Percentiles rank a stretch among this genome's conserved stretches.
phyloP scores from a whole-genome alignment of 2,888 invertebrate species.

The Andrena fulva region DNA sequence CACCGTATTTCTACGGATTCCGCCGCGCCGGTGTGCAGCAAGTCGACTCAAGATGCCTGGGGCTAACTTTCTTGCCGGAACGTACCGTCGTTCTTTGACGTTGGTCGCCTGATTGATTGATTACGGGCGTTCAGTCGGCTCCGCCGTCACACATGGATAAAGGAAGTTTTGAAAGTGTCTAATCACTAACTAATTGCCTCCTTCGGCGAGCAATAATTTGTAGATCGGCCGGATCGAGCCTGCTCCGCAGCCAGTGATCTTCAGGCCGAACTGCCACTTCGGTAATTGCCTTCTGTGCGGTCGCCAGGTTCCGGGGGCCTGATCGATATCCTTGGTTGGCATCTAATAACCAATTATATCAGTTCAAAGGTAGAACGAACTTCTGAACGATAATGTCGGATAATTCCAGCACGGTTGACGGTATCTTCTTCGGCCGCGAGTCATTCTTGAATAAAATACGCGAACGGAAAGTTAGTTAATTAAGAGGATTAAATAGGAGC shows the following conservation, averaged over 20 bases:
- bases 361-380: conserved; percentile 39
- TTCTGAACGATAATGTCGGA: conserved; percentile 31
- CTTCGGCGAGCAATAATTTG: conserved; percentile 27
- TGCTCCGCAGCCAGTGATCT: conserved; percentile 49
- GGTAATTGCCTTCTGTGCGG: conserved; percentile 57
- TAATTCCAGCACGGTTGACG: conserved; percentile 13
- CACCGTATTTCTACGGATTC: conserved; percentile 10
- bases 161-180: not conserved
- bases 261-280: conserved; percentile 55
- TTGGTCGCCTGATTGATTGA: not conserved
- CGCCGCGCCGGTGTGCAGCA: not conserved
- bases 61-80: not conserved
- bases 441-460: conserved; percentile 9
- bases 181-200: not conserved
- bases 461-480: conserved; percentile 26
- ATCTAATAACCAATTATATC: conserved; percentile 66
- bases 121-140: too few relatives aligned
- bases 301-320: conserved; percentile 26
- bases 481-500: conserved; percentile 35
- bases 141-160: too few relatives aligned
- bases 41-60: conserved; percentile 4
- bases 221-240: not conserved
- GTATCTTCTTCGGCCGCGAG: not conserved
- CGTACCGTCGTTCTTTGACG: not conserved
- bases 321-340: conserved; percentile 51